phyloP scores from a whole-genome alignment of 1,140 invertebrate species.

The Belonocnema kinseyi region DNA sequence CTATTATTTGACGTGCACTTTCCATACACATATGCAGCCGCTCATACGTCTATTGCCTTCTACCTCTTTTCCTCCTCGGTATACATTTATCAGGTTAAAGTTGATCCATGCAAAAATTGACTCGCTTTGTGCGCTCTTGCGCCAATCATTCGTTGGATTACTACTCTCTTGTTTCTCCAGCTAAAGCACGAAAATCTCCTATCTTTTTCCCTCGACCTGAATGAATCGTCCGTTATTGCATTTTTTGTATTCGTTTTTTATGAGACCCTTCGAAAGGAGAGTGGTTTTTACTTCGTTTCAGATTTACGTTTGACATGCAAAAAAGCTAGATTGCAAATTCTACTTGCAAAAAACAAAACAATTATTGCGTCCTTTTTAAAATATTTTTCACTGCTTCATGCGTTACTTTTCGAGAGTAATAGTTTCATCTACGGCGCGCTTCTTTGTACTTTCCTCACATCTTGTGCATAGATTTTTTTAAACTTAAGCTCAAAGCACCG shows the following conservation, averaged over 20 bases:
- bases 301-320: too few relatives aligned
- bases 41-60: conserved; percentile 33
- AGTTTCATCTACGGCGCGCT: too few relatives aligned
- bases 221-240: not conserved
- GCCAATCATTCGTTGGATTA: conserved; percentile 50
- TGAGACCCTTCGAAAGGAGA: not conserved
- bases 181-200: conserved; percentile 14
- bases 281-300: too few relatives aligned
- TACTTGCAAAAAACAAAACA: not conserved
- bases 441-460: too few relatives aligned
- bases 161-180: conserved; percentile 46
- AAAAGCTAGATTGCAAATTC: conserved; percentile 32
- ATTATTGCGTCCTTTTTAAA: conserved; percentile 36
- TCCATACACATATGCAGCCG: conserved; percentile 40
- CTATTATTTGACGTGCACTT: conserved; percentile 45
- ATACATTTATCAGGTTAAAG: conserved; percentile 44
- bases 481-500: too few relatives aligned
- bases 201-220: conserved; percentile 39
- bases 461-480: too few relatives aligned
- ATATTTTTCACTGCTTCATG: conserved; percentile 29
- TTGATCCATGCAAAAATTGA: conserved; percentile 47
- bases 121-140: conserved; percentile 42
- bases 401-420: not conserved
- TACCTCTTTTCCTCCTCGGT: conserved; percentile 34
- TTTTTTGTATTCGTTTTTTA: not conserved